Percentiles rank a stretch among this genome's conserved stretches.
phyloP scores from a whole-genome alignment of 1,140 invertebrate species.

The Neomicropteryx cornuta region DNA sequence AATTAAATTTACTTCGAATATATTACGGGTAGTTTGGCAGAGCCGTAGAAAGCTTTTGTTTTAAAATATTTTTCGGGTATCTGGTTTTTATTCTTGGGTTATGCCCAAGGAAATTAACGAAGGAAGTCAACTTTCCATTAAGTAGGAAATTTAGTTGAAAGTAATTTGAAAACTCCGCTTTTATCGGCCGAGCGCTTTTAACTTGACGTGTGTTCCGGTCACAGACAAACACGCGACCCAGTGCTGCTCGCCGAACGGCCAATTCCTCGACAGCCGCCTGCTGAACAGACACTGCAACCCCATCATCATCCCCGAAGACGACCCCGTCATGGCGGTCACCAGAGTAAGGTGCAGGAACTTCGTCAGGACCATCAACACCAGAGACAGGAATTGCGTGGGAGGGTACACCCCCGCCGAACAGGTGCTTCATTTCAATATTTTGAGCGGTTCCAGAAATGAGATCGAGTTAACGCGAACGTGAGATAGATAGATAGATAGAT shows the following conservation, averaged over 20 bases:
- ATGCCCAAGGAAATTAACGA: no score
- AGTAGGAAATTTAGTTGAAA: no score
- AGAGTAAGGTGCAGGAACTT: conserved; percentile 75
- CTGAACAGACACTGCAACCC: conserved; percentile 64
- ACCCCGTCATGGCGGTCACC: conserved; percentile 61
- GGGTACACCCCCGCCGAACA: conserved; percentile 57
- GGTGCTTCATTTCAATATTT: conserved; percentile 29
- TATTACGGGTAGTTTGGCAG: no score
- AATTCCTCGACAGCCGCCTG: conserved; percentile 37
- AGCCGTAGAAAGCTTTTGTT: no score
- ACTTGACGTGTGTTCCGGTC: conserved; percentile 1
- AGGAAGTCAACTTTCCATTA: no score
- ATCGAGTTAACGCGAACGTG: no score
- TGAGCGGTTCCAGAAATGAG: background rate
- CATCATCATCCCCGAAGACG: conserved; percentile 70
- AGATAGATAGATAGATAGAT: no score
- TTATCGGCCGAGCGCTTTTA: conserved; percentile 6
- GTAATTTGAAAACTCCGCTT: conserved; percentile 17
- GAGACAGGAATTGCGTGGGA: conserved; percentile 52
- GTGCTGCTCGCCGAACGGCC: conserved; percentile 60
- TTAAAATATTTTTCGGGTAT: no score
- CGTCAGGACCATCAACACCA: conserved; percentile 64
- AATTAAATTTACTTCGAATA: no score
- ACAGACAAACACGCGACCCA: conserved; percentile 51
- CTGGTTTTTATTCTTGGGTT: no score